Percentiles rank a stretch among this genome's conserved stretches.
phyloP scores from a whole-genome alignment of 2,113 vertebrate genomes.

The Larimichthys crocea region DNA sequence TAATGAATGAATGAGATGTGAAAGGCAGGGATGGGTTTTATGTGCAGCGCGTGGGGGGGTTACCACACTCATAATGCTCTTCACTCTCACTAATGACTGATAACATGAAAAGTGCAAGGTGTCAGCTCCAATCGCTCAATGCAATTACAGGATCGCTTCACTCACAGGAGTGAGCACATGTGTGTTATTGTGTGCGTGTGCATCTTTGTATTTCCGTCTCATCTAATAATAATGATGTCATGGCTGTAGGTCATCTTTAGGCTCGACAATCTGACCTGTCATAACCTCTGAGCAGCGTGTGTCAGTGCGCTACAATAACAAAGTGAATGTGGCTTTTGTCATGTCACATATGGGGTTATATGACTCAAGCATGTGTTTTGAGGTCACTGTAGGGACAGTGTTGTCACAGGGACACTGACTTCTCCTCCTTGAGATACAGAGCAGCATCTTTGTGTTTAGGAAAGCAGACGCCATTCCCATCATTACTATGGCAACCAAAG shows the following conservation, averaged over 20 bases:
- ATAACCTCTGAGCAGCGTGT: neutral
- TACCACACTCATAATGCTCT: slow-evolving; percentile 59
- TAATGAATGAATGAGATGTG: slow-evolving; percentile 43
- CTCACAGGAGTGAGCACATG: no score
- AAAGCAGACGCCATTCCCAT: no score
- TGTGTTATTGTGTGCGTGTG: neutral
- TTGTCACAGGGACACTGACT: no score
- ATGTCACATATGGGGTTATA: no score
- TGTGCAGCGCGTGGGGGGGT: slow-evolving; percentile 19
- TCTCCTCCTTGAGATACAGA: no score
- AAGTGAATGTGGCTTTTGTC: neutral
- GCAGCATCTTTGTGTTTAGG: no score
- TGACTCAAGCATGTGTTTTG: no score
- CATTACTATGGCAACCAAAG: no score
- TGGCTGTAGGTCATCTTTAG: neutral
- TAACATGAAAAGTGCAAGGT: slow-evolving; percentile 67
- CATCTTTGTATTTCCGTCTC: neutral
- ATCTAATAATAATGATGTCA: neutral
- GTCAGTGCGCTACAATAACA: neutral
- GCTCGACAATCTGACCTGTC: neutral
- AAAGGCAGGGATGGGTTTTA: slow-evolving; percentile 31
- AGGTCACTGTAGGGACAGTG: no score
- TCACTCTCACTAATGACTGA: slow-evolving; percentile 73
- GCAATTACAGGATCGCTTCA: slow-evolving; percentile 63
- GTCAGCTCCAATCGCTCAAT: slow-evolving; percentile 66